Percentiles rank a stretch among this genome's conserved stretches.
phyloP scores from a whole-genome alignment of 2,888 invertebrate genomes.

The Nyleta sp. region DNA sequence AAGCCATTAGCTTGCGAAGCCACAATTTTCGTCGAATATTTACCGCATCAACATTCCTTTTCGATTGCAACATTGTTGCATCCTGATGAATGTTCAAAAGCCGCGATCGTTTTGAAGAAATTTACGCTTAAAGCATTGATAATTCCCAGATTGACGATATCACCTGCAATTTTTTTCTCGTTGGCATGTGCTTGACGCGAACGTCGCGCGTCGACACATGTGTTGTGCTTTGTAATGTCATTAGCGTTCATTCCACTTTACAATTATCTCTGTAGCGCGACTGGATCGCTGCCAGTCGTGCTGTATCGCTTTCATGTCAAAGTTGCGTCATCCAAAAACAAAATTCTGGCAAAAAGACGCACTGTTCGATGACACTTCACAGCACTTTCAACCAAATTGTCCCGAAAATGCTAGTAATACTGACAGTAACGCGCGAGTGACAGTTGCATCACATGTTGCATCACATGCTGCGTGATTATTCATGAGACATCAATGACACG shows the following conservation, averaged over 20 bases:
- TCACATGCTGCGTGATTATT: too few species aligned
- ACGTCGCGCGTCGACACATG: constrained; percentile 35
- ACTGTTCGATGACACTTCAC: too few species aligned
- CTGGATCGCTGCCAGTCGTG: constrained; percentile 39
- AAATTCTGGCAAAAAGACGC: constrained; percentile 2
- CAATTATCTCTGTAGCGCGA: constrained; percentile 20
- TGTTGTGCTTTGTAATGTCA: constrained; percentile 53
- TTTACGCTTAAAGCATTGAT: too few species aligned
- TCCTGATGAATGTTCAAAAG: constrained; percentile 23
- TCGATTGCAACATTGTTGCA: constrained; percentile 50
- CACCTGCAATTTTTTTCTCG: too few species aligned
- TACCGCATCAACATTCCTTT: constrained; percentile 47
- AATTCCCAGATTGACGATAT: too few species aligned
- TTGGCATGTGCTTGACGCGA: neutral
- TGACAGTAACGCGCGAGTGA: neutral
- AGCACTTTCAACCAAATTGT: too few species aligned
- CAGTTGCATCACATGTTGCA: constrained; percentile 8
- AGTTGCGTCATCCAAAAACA: neutral
- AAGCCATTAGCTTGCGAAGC: too few species aligned
- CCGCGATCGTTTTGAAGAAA: neutral
- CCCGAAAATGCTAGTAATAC: too few species aligned
- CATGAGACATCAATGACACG: neutral
- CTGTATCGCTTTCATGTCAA: constrained; percentile 8
- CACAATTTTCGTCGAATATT: constrained; percentile 50
- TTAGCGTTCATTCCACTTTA: constrained; percentile 55